phyloP scores from a whole-genome alignment of 2,888 invertebrate genomes.

The Listrodromus nycthemerus region DNA sequence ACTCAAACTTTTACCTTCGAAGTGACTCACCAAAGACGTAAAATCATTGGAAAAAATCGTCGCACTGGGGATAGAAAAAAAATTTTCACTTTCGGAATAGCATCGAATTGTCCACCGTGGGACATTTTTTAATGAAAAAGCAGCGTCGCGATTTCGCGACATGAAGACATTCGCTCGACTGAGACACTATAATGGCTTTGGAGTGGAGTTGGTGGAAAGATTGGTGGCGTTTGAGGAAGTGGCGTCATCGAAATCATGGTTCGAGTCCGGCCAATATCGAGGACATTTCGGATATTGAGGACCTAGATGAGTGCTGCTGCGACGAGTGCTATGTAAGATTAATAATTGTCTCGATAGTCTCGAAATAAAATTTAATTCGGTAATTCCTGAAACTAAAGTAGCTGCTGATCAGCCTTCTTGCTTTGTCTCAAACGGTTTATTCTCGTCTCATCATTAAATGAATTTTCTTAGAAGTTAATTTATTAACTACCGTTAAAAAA shows the following conservation, averaged over 20 bases:
- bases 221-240: constrained; percentile 92
- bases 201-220: constrained; percentile 93
- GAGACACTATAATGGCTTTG: constrained; percentile 83
- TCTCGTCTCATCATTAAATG: too few species aligned
- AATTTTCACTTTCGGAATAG: background rate
- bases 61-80: background rate
- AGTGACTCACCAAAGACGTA: background rate
- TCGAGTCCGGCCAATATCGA: constrained; percentile 69
- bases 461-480: too few species aligned
- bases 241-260: constrained; percentile 85
- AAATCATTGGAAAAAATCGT: background rate
- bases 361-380: constrained; percentile 23
- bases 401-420: too few species aligned
- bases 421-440: too few species aligned
- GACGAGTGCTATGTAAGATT: constrained; percentile 89
- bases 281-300: constrained; percentile 85
- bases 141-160: constrained; percentile 3
- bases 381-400: too few species aligned
- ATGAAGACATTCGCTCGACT: background rate
- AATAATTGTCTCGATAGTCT: constrained; percentile 63
- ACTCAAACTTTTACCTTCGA: background rate
- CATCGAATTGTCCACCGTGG: background rate
- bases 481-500: too few species aligned
- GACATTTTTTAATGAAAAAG: background rate
- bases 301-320: constrained; percentile 88